These are phyloP conservation scores for Philopedon plagiatum DNA, from an alignment of 2,888 invertebrate species.

Conservation along the genomic window DNA sequence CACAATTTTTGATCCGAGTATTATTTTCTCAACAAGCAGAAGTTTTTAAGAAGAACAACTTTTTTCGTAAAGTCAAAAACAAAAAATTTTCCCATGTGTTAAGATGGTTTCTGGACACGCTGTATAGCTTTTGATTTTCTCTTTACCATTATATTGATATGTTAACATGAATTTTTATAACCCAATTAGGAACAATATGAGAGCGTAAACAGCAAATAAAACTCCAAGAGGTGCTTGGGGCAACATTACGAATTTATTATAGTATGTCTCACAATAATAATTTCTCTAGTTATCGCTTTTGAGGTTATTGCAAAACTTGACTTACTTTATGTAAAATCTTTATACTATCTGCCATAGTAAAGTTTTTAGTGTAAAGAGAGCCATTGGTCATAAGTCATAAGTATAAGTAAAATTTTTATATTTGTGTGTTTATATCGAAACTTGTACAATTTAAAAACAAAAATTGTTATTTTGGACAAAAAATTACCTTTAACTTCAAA, in stretches of 20 bases:
- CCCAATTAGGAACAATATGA: conserved; percentile 28
- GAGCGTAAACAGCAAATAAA: conserved; percentile 36
- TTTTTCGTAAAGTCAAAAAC: too few species aligned
- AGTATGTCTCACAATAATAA: conserved; percentile 28
- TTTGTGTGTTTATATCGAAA: not conserved
- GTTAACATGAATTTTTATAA: conserved; percentile 38
- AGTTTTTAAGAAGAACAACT: too few species aligned
- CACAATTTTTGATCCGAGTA: too few species aligned
- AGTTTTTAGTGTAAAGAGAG: not conserved
- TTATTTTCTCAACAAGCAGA: too few species aligned
- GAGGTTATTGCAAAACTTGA: conserved; percentile 37
- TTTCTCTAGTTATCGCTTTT: conserved; percentile 20
- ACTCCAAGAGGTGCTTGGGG: conserved; percentile 25
- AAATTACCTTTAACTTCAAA: too few species aligned
- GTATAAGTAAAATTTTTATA: conserved; percentile 3
- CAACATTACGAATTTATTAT: conserved; percentile 39
- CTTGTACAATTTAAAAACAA: not conserved
- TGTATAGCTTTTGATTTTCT: not conserved
- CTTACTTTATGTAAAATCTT: conserved; percentile 21
- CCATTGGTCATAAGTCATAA: not conserved
- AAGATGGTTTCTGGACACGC: not conserved
- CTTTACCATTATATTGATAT: conserved; percentile 20
- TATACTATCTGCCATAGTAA: not conserved
- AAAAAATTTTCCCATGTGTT: too few species aligned
- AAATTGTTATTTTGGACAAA: not conserved